Conservation (phyloP, 2,888 invertebrate genomes). For the Drosophila anomalata region DNA sequence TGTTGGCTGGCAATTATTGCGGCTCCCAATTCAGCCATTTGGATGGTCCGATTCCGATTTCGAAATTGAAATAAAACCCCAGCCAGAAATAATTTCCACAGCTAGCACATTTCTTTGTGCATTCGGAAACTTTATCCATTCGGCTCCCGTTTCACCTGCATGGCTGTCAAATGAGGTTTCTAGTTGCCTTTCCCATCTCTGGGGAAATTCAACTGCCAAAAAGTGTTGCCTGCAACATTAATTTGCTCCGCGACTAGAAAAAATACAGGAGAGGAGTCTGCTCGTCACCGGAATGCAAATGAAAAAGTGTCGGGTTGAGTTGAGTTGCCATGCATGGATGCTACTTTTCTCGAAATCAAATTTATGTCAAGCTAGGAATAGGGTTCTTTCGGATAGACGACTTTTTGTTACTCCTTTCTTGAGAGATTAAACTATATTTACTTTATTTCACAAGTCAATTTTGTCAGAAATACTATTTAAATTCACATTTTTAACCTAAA, state of each 20-base stretch:
- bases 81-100: not conserved
- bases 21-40: slow-evolving; percentile 19
- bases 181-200: not conserved
- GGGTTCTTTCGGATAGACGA: not conserved
- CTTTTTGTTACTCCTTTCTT: not conserved
- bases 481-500: too few species aligned
- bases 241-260: slow-evolving; percentile 42
- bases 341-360: slow-evolving; percentile 33
- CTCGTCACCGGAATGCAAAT: slow-evolving; percentile 37
- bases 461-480: too few species aligned
- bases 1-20: slow-evolving; percentile 4
- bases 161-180: slow-evolving; percentile 5
- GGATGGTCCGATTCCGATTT: slow-evolving; percentile 27
- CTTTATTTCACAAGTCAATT: too few species aligned
- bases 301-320: slow-evolving; percentile 25
- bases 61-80: slow-evolving; percentile 5
- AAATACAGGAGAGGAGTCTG: slow-evolving; percentile 35
- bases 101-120: slow-evolving; percentile 10
- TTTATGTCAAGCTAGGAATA: slow-evolving; percentile 7
- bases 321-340: slow-evolving; percentile 24
- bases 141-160: slow-evolving; percentile 6
- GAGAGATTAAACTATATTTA: not conserved
- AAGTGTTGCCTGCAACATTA: slow-evolving; percentile 68
- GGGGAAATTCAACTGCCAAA: slow-evolving; percentile 28
- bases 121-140: slow-evolving; percentile 17